phyloP scores from a whole-genome alignment of 2,888 invertebrate genomes.

The Dromius quadrimaculatus region DNA sequence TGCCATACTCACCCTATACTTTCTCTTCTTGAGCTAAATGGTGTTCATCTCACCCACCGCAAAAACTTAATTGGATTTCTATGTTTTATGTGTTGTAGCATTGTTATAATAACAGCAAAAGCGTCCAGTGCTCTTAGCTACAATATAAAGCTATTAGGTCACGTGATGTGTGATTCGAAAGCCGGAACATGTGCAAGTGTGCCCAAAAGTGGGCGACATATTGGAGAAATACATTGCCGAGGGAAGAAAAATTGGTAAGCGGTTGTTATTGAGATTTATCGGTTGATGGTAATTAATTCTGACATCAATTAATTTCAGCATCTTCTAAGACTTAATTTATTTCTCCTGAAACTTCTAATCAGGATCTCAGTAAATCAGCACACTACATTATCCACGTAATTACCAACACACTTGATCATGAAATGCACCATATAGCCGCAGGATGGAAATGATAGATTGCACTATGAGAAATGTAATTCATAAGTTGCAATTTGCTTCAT shows the following conservation, averaged over 20 bases:
- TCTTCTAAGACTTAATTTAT: no score
- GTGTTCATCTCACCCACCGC: constrained; percentile 53
- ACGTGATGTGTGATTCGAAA: constrained; percentile 46
- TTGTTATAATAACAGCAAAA: constrained; percentile 48
- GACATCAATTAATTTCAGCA: no score
- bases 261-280: no score
- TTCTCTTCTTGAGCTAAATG: constrained; percentile 45
- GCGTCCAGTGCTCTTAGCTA: constrained; percentile 15
- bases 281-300: no score
- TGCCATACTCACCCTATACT: neutral
- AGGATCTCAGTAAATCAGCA: constrained; percentile 33
- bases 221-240: no score
- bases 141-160: constrained; percentile 50
- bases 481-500: no score
- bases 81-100: constrained; percentile 57
- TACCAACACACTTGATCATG: constrained; percentile 33
- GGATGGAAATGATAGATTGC: no score
- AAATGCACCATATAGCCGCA: no score
- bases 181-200: constrained; percentile 22
- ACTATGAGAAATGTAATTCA: no score
- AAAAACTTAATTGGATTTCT: constrained; percentile 61
- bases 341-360: constrained; percentile 34
- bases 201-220: constrained; percentile 15
- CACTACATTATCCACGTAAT: constrained; percentile 33
- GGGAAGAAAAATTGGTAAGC: no score